Conservation (phyloP, 2,113 vertebrate species). For the Psettodes erumei region DNA sequence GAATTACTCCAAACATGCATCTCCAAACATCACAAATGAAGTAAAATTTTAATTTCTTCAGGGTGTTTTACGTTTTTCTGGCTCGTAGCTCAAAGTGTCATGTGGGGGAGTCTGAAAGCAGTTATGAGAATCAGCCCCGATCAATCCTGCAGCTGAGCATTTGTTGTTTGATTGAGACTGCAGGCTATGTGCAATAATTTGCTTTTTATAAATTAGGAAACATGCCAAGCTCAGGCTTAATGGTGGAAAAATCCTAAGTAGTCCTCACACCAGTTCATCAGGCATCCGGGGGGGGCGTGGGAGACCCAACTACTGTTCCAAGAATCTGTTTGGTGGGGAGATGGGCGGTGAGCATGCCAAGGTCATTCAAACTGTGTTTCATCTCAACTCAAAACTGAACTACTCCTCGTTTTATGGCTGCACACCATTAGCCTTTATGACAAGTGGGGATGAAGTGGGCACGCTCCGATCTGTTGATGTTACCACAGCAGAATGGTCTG, state of each 20-base stretch:
- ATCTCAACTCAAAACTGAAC: slow-evolving; percentile 50
- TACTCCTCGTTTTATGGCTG: slow-evolving; percentile 39
- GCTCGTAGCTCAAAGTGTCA: background rate
- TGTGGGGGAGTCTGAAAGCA: background rate
- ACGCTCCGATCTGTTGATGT: slow-evolving; percentile 57
- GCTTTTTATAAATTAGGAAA: slow-evolving; percentile 28
- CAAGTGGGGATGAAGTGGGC: slow-evolving; percentile 39
- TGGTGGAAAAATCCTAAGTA: slow-evolving; percentile 25
- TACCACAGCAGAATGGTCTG: slow-evolving; percentile 54
- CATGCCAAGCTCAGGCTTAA: slow-evolving; percentile 18
- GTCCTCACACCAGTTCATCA: slow-evolving; percentile 10
- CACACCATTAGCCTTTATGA: slow-evolving; percentile 61
- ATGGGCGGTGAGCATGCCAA: slow-evolving; percentile 37
- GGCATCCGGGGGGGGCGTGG: slow-evolving; percentile 42
- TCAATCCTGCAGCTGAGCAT: slow-evolving; percentile 11
- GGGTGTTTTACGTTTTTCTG: slow-evolving; percentile 4
- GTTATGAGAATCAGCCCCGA: slow-evolving; percentile 4
- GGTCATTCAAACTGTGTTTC: slow-evolving; percentile 63
- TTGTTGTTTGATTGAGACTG: slow-evolving; percentile 14
- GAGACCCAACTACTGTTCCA: slow-evolving; percentile 44
- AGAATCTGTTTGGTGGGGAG: slow-evolving; percentile 45
- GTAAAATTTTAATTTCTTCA: background rate
- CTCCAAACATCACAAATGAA: slow-evolving; percentile 13
- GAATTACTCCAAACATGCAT: slow-evolving; percentile 7
- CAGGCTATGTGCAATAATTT: slow-evolving; percentile 11